A percentile compares a stretch with the other conserved stretches of the same genome.
phyloP scores from a whole-genome alignment of 2,113 vertebrate genomes.

The Gasterosteus aculeatus region DNA sequence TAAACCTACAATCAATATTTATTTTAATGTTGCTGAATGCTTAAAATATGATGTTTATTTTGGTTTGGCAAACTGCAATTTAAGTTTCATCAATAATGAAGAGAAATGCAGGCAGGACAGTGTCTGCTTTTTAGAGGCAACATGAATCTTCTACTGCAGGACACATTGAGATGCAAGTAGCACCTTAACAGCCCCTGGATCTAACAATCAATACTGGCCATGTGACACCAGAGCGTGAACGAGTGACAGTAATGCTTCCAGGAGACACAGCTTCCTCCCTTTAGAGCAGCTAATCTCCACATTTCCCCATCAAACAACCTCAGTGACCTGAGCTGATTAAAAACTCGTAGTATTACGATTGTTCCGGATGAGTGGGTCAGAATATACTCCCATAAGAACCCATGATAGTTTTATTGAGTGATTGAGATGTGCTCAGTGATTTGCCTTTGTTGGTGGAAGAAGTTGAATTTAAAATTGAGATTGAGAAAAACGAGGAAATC shows the following conservation, averaged over 20 bases:
- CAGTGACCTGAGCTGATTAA: constrained; percentile 17
- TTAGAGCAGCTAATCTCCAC: constrained; percentile 52
- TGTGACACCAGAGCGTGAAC: constrained; percentile 25
- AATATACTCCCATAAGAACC: background rate
- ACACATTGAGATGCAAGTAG: constrained; percentile 66
- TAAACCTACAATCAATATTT: background rate
- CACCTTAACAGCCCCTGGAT: constrained; percentile 57
- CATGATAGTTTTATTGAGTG: background rate
- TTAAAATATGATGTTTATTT: constrained; percentile 26
- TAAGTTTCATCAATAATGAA: constrained; percentile 55
- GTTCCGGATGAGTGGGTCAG: background rate
- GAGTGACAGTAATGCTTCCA: constrained; percentile 52
- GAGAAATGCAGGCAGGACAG: constrained; percentile 21
- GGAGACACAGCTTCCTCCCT: constrained; percentile 41
- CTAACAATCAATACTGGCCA: constrained; percentile 66
- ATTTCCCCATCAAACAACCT: constrained; percentile 26
- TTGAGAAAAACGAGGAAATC: background rate
- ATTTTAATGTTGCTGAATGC: background rate
- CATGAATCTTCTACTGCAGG: constrained; percentile 62
- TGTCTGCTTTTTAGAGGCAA: constrained; percentile 33
- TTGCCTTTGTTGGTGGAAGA: too few species aligned
- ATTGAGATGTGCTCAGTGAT: background rate
- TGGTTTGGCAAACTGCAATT: constrained; percentile 27
- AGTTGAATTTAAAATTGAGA: background rate
- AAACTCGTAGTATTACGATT: constrained; percentile 25